Evolutionary conservation across 2,113 vertebrate species (phyloP), one percentile per base, ranked within the genome.

Genomic region (Python bivittatus): DNA sequence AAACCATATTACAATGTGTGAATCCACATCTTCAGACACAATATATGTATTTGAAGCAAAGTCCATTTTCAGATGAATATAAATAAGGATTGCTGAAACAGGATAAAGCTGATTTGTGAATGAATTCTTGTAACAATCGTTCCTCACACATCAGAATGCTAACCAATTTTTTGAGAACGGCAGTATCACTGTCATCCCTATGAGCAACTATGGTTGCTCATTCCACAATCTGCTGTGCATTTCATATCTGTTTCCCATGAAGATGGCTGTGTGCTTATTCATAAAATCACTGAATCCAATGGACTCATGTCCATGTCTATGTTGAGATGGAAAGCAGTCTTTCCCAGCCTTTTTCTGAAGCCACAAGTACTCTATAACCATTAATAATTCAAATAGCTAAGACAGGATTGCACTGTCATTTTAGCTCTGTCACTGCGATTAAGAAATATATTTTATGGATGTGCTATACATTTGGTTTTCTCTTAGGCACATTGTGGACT

Each of bases 381-480:
- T 88, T 72, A 84, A 92, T 42, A 60, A 60, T 83, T 52, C 68
- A 92, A 88, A 58, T 88, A 83, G n/a, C 42, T 13, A 27, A 88
- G 27, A 33, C 54, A 88, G 53, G 57, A 48, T 58, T 92, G 54
- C 54, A 4, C 86, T 88, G 91, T 83, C 86, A 84, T 88, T 92
- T 88, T 48, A 38, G 64, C 64, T 92, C 17, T 48, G 27, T 88
- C 44, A 42, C 48, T 88, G 87, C 86, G 60, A 92, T 89, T 88
- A 92, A 89, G 87, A 84, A 89, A 92, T 57, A 92, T 92, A 89
- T 89, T 91, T 84, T 89, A 92, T 88, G 87, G 87, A 88, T 84
- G 84, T 61, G 33, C 56, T 61, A 38, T 22, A 38, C 44, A 92
- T 88, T 92, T 61, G 44, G 87, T 61, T 92, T 88, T 84, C 86